Percentiles rank a stretch among this genome's conserved stretches.
Conservation (phyloP, 2,113 vertebrate genomes). For the Martes martes region DNA sequence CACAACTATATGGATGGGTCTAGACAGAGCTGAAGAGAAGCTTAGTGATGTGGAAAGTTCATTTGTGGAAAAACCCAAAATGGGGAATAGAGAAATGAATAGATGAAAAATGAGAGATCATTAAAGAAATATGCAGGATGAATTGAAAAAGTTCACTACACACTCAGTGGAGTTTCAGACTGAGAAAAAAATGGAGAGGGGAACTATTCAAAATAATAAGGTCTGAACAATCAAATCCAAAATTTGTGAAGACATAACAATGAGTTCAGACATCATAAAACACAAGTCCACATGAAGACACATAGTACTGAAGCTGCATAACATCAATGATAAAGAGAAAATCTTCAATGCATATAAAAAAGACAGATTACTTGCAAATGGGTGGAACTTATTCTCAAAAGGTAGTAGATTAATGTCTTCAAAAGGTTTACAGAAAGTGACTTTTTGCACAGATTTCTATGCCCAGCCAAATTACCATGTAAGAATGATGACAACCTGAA, state of each 20-base stretch:
- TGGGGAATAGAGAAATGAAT: background rate
- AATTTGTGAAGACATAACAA: background rate
- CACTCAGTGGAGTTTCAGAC: background rate
- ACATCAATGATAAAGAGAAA: background rate
- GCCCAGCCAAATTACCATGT: background rate
- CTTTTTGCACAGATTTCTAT: background rate
- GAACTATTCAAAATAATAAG: background rate
- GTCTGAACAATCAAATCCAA: background rate
- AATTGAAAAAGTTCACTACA: background rate
- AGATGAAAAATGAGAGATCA: background rate
- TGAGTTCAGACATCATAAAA: background rate
- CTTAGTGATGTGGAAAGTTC: background rate
- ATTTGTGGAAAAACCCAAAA: background rate
- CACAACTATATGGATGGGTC: background rate
- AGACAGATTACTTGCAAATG: background rate
- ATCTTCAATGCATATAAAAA: background rate
- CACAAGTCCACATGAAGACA: background rate
- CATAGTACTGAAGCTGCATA: background rate
- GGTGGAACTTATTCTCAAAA: background rate
- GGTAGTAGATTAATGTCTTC: background rate
- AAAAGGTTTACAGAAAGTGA: background rate
- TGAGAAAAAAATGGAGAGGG: background rate
- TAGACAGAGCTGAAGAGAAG: background rate
- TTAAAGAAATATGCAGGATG: background rate
- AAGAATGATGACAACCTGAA: background rate